Base-by-base conservation (phyloP, 2,797 vertebrate genomes). In the Labroides dimidiatus region DNA sequence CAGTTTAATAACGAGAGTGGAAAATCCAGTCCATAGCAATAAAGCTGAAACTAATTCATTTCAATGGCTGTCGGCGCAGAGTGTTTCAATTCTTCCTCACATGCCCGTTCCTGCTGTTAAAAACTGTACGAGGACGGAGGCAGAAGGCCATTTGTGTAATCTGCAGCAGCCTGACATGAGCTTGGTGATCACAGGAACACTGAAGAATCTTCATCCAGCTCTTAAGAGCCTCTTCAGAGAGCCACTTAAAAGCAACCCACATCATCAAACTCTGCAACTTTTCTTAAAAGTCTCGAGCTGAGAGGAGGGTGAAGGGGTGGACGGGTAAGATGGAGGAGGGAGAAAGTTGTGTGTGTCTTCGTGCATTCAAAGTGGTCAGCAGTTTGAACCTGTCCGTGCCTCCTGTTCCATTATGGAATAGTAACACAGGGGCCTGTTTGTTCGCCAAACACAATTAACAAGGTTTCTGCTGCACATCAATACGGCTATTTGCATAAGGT, bases 401-500 rank as follows among this genome's bases (percentile, higher is more conserved):
- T 93, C 91, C 91, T 92, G 92, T 95, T 94, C 93, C 92, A 95
- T 95, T 93, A 95, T 92, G 87, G 93, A 94, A 93, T 85, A 93
- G 93, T 92, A 90, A 88, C 82, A 91, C 83, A 61, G 77, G 85
- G 85, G 74, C 84, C 87, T 93, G 86, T 88, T 87, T 92, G 85
- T 92, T 92, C 88, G 81, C 89, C 91, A 95, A 94, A 95, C 91
- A 95, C 87, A 94, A 93, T 91, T 93, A 94, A 92, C 91, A 94
- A 92, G 93, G 85, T 91, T 95, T 94, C 94, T 94, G 92, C 93
- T 78, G 85, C 66, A 90, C 94, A 95, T 96, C 95, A 95, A 96
- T 97, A 96, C 87, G 90, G 88, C 81, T 92, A 93, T 97, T 96
- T 97, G 94, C 96, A 96, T 97, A 92, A 90, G 80, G 87, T 96